Percentiles rank a stretch among this genome's conserved stretches.
phyloP scores from a whole-genome alignment of 1,140 invertebrate genomes.

The Drosophila ogumai region DNA sequence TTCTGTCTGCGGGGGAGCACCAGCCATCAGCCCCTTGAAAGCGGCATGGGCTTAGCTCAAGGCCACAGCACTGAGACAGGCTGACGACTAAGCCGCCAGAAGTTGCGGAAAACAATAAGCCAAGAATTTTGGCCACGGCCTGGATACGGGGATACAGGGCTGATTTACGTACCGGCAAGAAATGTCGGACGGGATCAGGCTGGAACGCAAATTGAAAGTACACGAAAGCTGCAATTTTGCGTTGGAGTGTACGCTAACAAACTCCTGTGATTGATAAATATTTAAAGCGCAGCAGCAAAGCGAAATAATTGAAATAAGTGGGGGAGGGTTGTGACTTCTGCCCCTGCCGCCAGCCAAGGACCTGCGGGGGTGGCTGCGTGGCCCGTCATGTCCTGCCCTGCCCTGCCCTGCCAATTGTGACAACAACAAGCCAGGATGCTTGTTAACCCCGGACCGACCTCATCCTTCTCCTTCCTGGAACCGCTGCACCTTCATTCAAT shows the following conservation, averaged over 20 bases:
- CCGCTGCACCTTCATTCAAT: constrained; percentile 77
- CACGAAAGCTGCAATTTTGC: constrained; percentile 61
- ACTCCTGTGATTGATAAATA: constrained; percentile 82
- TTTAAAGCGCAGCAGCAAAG: constrained; percentile 81
- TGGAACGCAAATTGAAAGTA: constrained; percentile 72
- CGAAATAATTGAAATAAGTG: constrained; percentile 83
- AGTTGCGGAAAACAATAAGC: constrained; percentile 58
- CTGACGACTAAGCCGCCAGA: constrained; percentile 50
- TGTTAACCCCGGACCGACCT: constrained; percentile 33
- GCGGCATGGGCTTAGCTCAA: constrained; percentile 40
- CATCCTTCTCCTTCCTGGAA: background rate
- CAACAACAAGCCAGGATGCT: constrained; percentile 69
- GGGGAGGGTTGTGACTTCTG: constrained; percentile 56
- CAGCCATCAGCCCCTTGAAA: constrained; percentile 1
- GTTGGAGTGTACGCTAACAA: constrained; percentile 54
- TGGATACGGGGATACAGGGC: constrained; percentile 29
- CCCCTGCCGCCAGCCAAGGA: too few relatives aligned
- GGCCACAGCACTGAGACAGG: constrained; percentile 40
- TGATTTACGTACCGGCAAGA: constrained; percentile 64
- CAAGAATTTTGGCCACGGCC: constrained; percentile 39
- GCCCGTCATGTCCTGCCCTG: constrained; percentile 13
- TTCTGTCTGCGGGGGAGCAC: constrained; percentile 32
- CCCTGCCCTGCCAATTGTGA: constrained; percentile 53
- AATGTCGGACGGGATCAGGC: constrained; percentile 38
- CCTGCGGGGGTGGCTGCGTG: constrained; percentile 12